Percentiles rank a stretch among this genome's conserved stretches.
phyloP scores from a whole-genome alignment of 2,888 invertebrate genomes.

The Gasteruption jaculator region DNA sequence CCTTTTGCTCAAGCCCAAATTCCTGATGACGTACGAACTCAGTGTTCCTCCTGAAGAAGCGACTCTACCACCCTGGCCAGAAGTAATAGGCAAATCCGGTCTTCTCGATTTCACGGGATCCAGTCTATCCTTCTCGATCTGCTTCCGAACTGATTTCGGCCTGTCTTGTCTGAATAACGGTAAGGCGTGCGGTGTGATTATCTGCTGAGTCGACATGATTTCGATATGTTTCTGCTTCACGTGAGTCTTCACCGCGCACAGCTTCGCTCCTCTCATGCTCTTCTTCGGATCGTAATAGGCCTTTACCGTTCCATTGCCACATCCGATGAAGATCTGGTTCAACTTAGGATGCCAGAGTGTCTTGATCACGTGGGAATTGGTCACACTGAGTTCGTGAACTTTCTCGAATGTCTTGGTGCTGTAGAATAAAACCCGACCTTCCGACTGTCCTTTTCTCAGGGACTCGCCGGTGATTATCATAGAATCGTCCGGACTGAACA shows the following conservation, averaged over 20 bases:
- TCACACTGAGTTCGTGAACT: conserved; percentile 71
- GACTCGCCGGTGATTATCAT: conserved; percentile 87
- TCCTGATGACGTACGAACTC: conserved; percentile 93
- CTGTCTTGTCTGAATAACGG: conserved; percentile 93
- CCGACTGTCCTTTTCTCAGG: conserved; percentile 59
- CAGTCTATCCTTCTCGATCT: conserved; percentile 85
- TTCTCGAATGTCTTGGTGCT: conserved; percentile 72
- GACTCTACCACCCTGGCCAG: conserved; percentile 88
- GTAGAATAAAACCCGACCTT: conserved; percentile 74
- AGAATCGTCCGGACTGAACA: conserved; percentile 89
- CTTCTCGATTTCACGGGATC: conserved; percentile 80
- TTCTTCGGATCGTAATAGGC: conserved; percentile 86
- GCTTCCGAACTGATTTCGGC: conserved; percentile 81
- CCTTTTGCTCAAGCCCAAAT: conserved; percentile 87
- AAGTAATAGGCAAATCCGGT: conserved; percentile 84
- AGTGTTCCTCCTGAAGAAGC: conserved; percentile 93
- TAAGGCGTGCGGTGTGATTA: conserved; percentile 93
- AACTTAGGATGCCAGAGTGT: conserved; percentile 94
- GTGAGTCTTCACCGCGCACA: conserved; percentile 79
- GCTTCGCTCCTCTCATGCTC: conserved; percentile 85
- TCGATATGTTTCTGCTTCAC: conserved; percentile 79
- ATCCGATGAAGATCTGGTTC: conserved; percentile 93
- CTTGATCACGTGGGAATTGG: conserved; percentile 80
- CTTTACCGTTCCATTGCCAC: conserved; percentile 85
- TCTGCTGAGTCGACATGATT: conserved; percentile 84